These are phyloP conservation scores for Petaurus breviceps DNA, from an alignment of 2,113 vertebrate species.

Conservation along the genomic window DNA sequence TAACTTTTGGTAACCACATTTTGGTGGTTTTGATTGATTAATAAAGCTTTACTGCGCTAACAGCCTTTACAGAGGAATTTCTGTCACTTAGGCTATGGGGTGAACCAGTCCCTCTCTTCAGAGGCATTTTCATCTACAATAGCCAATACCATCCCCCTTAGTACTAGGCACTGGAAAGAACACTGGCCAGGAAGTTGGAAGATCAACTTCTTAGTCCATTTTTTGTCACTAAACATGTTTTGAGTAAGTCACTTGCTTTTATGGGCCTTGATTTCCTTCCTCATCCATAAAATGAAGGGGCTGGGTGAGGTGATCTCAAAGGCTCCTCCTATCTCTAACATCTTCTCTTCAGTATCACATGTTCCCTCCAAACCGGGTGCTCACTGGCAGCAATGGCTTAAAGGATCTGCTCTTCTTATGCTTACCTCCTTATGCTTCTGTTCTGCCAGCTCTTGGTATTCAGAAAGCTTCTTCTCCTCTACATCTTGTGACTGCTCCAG, in stretches of 20 bases:
- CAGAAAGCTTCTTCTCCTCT: constrained; percentile 82
- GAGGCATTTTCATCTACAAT: background rate
- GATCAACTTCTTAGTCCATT: background rate
- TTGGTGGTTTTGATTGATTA: background rate
- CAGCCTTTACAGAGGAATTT: background rate
- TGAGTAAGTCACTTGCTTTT: background rate
- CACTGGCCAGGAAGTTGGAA: background rate
- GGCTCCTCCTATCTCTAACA: background rate
- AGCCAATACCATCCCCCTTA: background rate
- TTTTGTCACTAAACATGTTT: background rate
- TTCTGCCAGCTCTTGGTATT: constrained; percentile 80
- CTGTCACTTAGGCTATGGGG: background rate
- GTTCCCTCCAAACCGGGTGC: background rate
- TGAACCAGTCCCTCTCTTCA: background rate
- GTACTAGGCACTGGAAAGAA: background rate
- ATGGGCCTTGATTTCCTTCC: background rate
- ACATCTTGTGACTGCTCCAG: constrained; percentile 82
- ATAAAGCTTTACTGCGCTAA: background rate
- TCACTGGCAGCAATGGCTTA: background rate
- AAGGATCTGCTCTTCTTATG: background rate
- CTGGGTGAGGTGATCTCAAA: background rate
- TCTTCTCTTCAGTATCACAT: background rate
- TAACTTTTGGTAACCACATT: background rate
- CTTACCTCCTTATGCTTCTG: constrained; percentile 88
- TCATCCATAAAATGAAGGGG: background rate